Percentiles rank a stretch among this genome's conserved stretches.
Evolutionary conservation across 2,797 vertebrate species (phyloP).

Genomic region (Carapus acus): DNA sequence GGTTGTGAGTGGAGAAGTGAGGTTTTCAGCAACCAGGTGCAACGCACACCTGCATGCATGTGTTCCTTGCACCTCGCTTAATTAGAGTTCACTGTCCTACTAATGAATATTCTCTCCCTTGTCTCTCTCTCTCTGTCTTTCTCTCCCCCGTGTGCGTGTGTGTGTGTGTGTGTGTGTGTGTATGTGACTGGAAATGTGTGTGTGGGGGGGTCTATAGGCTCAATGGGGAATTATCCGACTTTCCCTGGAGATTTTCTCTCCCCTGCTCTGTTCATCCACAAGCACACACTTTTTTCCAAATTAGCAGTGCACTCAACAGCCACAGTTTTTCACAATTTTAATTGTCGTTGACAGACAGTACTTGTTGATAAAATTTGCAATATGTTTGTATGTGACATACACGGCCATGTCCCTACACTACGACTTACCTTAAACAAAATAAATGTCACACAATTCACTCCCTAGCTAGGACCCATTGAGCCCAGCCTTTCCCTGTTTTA

Average conservation of each 20-base stretch:
- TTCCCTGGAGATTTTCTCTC: conserved; percentile 70
- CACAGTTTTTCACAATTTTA: conserved; percentile 44
- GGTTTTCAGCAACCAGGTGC: conserved; percentile 67
- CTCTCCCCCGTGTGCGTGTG: too few relatives aligned
- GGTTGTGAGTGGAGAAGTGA: conserved; percentile 24
- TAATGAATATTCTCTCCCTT: conserved; percentile 73
- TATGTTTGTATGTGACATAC: conserved; percentile 11
- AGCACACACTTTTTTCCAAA: conserved; percentile 32
- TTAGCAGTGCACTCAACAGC: conserved; percentile 36
- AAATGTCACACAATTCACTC: too few relatives aligned
- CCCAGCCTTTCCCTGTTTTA: conserved; percentile 18
- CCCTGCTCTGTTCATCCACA: conserved; percentile 56
- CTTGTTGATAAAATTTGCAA: too few relatives aligned
- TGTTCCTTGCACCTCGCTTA: conserved; percentile 63
- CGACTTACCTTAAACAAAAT: too few relatives aligned
- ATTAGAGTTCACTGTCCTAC: conserved; percentile 70
- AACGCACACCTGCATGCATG: conserved; percentile 65
- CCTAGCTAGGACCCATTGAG: conserved; percentile 22
- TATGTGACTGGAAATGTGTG: conserved; percentile 23
- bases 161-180: conserved; percentile 39
- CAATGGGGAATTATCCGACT: conserved; percentile 71
- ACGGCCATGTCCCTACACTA: conserved; percentile 7
- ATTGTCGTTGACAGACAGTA: conserved; percentile 23
- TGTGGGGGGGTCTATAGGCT: conserved; percentile 61
- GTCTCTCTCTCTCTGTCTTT: conserved; percentile 47